Evolutionary conservation across 2,797 vertebrate species (phyloP), one percentile per base, ranked within the genome.

Genomic region (Clamator glandarius): DNA sequence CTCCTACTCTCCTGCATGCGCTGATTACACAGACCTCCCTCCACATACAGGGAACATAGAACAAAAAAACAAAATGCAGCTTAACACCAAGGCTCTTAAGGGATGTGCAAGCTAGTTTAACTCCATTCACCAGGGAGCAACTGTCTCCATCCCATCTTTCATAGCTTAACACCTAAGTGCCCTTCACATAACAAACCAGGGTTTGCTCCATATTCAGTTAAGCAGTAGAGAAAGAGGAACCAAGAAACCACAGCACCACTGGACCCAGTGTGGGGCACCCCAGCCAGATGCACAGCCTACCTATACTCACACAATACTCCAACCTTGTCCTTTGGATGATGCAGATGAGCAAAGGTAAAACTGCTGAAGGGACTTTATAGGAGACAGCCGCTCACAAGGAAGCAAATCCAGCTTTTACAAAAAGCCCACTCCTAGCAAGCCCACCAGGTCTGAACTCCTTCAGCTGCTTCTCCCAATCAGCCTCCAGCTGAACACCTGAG

Each of bases 361-460:
- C 46, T 66, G 6, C 63, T 29, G 12, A 59, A 79, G 12, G 5
- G 11, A 33, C 51, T 42, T 24, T 0, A 18, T 1, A 66, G 11
- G 8, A 3, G 26, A 90, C 84, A 82, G 5, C 3, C 28, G 29
- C 57, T 18, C 3, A 0, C 36, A 6, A 12, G 1, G 0, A 24
- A n/a, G 4, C 19, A 51, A 63, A 5, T 18, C 15, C 12, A 59
- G 13, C 26, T 52, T 57, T n/a, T 31, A 0, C 31, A 42, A 35
- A 73, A 69, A 42, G 6, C 23, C 12, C 24, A 0, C 4, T 29
- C 13, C 4, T 16, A 59, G 10, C 10, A 59, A 35, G 1, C 7
- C 8, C 26, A 0, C 5, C 11, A 2, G 2, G 0, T 0, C 35
- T 1, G 0, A 59, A 0, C 8, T 8, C 8, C 41, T 23, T 1